phyloP scores from a whole-genome alignment of 1,140 invertebrate genomes.

The Monochamus saltuarius region DNA sequence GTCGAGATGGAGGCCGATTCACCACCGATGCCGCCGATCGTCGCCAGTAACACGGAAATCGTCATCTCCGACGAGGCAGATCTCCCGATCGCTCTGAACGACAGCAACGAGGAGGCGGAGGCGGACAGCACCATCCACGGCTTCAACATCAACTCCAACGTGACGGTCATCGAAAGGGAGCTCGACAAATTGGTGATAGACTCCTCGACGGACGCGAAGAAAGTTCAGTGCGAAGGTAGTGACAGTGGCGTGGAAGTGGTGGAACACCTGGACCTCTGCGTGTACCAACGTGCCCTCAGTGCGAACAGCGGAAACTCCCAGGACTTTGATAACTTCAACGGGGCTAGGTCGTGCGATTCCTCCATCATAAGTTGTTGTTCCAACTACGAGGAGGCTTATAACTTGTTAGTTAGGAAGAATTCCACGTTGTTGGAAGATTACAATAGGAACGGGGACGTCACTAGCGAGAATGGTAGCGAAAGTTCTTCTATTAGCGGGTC shows the following conservation, averaged over 20 bases:
- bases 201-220: slow-evolving; percentile 13
- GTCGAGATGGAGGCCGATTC: slow-evolving; percentile 24
- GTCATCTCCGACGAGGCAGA: background rate
- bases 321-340: slow-evolving; percentile 60
- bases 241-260: slow-evolving; percentile 76
- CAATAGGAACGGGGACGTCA: slow-evolving; percentile 56
- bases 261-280: slow-evolving; percentile 53
- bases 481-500: slow-evolving; percentile 66
- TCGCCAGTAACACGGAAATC: slow-evolving; percentile 10
- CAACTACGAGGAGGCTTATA: slow-evolving; percentile 64
- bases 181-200: slow-evolving; percentile 7
- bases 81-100: slow-evolving; percentile 4
- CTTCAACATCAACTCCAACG: slow-evolving; percentile 37
- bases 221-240: slow-evolving; percentile 62
- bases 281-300: slow-evolving; percentile 55
- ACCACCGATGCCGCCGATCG: slow-evolving; percentile 18
- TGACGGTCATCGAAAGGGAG: slow-evolving; percentile 42
- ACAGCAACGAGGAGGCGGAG: slow-evolving; percentile 29
- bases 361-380: slow-evolving; percentile 75
- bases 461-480: slow-evolving; percentile 72
- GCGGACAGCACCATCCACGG: slow-evolving; percentile 38
- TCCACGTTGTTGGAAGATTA: slow-evolving; percentile 53
- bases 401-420: slow-evolving; percentile 55
- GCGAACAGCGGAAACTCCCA: slow-evolving; percentile 63
- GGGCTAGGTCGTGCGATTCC: slow-evolving; percentile 66